Base-by-base conservation (phyloP, 2,113 vertebrate genomes). In the Lepisosteus osseus region DNA sequence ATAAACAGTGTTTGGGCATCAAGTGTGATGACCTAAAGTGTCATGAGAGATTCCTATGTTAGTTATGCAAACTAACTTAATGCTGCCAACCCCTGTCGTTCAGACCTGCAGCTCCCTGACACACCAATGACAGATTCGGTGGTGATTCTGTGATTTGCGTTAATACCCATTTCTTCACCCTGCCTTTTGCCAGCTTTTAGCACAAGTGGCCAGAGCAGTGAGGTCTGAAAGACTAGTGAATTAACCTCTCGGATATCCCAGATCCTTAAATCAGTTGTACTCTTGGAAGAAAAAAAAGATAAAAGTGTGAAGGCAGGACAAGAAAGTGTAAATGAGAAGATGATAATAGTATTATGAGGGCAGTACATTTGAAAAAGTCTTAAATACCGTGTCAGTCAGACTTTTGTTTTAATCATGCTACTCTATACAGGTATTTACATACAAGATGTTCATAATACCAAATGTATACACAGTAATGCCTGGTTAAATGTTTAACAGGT, bases 191-290 rank as follows among this genome's bases (percentile, higher is more conserved):
- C 74, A 70, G 76, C 72, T 72, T 67, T 77, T 62, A 44, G 69
- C 66, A 15, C 12, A 62, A 71, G 74, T 67, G 73, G 45, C 74
- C 72, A 66, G 17, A 65, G 44, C 62, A 76, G 71, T 82, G 77
- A 66, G 65, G 69, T 55, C 80, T 68, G 67, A 77, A 73, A 74
- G 76, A 66, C 73, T 54, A 67, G 56, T 51, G 74, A 77, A 78
- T 77, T 78, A 82, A 82, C 75, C 80, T 81, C 5, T 9, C 47
- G 76, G 76, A 75, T 76, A 75, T 68, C 75, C 78, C 71, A 72
- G 41, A 45, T 73, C 67, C 69, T 72, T 57, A 64, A 40, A 68
- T 62, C 63, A 44, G 67, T 55, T 45, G 65, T 66, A 69, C 78
- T 63, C 77, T 4, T 3, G 76, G 70, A 77, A 74, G 43, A 61